Conservation (phyloP, 2,888 invertebrate genomes). For the Orgyia antiqua region DNA sequence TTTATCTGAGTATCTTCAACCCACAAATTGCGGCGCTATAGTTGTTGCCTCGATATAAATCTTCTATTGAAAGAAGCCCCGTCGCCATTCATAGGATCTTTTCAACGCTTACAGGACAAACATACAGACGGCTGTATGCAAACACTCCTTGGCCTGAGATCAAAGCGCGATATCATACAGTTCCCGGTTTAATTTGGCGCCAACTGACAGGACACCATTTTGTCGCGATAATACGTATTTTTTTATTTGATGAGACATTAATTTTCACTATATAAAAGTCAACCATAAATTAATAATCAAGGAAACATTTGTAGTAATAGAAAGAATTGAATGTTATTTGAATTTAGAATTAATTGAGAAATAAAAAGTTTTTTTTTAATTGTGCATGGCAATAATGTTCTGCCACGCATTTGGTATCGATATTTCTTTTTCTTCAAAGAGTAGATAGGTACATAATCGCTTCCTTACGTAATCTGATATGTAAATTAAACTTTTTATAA, state of each 20-base stretch:
- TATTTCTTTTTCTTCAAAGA: too few species aligned
- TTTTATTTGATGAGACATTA: slow-evolving; percentile 5
- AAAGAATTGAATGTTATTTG: too few species aligned
- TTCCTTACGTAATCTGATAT: too few species aligned
- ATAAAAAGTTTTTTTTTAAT: too few species aligned
- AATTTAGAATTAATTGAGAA: too few species aligned
- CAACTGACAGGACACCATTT: slow-evolving; percentile 68
- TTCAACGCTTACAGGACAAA: slow-evolving; percentile 61
- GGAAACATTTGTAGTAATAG: too few species aligned
- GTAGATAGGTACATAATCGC: too few species aligned
- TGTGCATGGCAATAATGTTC: too few species aligned
- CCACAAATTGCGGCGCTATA: slow-evolving; percentile 73
- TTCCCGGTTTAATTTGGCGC: slow-evolving; percentile 70
- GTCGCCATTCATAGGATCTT: slow-evolving; percentile 56
- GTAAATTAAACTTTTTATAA: too few species aligned
- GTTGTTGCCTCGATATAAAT: slow-evolving; percentile 67
- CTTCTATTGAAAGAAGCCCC: slow-evolving; percentile 58
- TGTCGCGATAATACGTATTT: slow-evolving; percentile 39
- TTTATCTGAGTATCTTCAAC: slow-evolving; percentile 65
- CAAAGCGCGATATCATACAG: slow-evolving; percentile 73
- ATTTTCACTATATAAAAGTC: too few species aligned
- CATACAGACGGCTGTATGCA: slow-evolving; percentile 53
- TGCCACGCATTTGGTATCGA: too few species aligned
- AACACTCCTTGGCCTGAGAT: slow-evolving; percentile 68
- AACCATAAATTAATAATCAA: too few species aligned